Evolutionary conservation across 1,140 invertebrate species (phyloP).

Genomic region (Antheraea mylitta): DNA sequence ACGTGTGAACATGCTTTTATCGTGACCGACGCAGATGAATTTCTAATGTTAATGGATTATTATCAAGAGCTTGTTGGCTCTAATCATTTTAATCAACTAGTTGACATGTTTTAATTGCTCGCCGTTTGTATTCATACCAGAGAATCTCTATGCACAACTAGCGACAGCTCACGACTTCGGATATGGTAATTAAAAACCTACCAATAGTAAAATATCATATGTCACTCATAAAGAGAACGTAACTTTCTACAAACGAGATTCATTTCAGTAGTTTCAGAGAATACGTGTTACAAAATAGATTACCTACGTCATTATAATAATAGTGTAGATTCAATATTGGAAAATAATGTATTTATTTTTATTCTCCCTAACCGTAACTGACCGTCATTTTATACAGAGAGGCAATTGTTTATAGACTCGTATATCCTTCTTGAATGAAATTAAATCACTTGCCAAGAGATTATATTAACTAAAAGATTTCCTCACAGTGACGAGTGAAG

Average conservation of each 20-base stretch:
- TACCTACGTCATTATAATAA: no score
- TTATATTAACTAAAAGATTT: constrained; percentile 1
- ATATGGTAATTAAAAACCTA: no score
- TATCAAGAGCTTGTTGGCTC: not conserved
- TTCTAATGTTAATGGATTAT: constrained; percentile 13
- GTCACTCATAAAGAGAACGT: no score
- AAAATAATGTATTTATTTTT: not conserved
- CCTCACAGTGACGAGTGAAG: not conserved
- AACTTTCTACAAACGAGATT: no score
- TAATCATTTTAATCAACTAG: not conserved
- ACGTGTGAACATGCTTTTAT: constrained; percentile 33
- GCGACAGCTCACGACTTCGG: no score
- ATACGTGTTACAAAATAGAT: not conserved
- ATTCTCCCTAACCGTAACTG: not conserved
- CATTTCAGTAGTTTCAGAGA: no score
- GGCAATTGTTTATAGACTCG: not conserved
- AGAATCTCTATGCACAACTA: no score
- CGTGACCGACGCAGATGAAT: constrained; percentile 11
- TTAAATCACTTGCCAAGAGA: not conserved
- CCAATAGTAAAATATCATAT: no score
- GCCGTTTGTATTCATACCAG: not conserved
- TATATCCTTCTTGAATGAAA: not conserved
- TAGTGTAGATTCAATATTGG: no score
- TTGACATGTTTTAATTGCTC: not conserved
- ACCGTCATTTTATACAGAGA: not conserved